Base-by-base conservation (phyloP, 2,797 vertebrate species). In the Sebastes steindachneri region DNA sequence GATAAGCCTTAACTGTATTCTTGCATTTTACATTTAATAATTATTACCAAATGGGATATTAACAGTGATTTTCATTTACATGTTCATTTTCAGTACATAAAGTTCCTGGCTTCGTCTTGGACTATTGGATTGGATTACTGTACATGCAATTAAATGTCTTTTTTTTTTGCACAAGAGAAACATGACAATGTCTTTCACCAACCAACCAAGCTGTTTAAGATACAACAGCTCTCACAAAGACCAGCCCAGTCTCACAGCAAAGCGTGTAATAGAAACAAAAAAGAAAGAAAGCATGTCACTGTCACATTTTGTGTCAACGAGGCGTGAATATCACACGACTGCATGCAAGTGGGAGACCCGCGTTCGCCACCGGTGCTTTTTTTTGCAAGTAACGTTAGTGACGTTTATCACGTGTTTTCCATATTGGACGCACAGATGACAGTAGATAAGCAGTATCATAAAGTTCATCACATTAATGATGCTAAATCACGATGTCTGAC, bases 261-360 rank as follows among this genome's bases (percentile, higher is more conserved):
- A 7, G 3, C 17, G 7, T 48, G 45, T 48, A 48, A 48, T 7
- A 0, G 45, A 48, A 48, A 0, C 0, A 48, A 48, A 48, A 48
- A 48, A 48, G 17, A 48, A 48, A 48, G 17, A 48, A 19, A 48
- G 45, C 15, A 1, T 48, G 45, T 48, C 45, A 48, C 45, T 48
- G 45, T 48, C 17, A 19, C 0, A 8, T 48, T 48, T 48, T 48
- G 15, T 19, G 17, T 48, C 7, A 0, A 19, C 17, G 7, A 48
- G 15, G 0, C 45, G 17, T 19, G 17, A 19, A 19, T 7, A 48
- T 48, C 15, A 19, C 45, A 48, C 0, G 0, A 17, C 45, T 48
- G 45, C 17, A 48, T 48, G 17, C 0, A 48, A 48, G 17, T 19
- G 41, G 15, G 15, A 45, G 41, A 45, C 6, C 41, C 41, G 15